A percentile compares a stretch with the other conserved stretches of the same genome.
Conservation (phyloP, 2,113 vertebrate genomes). For the Fulmarus glacialis region DNA sequence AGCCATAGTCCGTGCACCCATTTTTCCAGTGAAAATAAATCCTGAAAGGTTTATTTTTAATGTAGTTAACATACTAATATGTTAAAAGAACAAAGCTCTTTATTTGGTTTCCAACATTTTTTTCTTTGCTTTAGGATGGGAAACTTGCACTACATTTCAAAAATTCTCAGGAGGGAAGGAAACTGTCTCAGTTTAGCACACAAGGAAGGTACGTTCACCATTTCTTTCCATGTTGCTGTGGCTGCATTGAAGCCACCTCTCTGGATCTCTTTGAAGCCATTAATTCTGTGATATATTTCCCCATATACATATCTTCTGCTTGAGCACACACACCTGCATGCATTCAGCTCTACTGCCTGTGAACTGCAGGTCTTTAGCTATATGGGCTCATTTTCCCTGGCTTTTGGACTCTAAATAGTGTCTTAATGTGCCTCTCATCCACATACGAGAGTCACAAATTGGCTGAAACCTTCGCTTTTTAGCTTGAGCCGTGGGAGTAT, state of each 20-base stretch:
- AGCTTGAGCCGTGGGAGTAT: background rate
- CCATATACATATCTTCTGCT: background rate
- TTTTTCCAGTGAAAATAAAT: background rate
- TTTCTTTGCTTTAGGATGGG: background rate
- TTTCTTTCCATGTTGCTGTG: background rate
- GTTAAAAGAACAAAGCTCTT: background rate
- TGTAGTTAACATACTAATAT: background rate
- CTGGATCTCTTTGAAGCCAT: background rate
- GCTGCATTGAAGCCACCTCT: background rate
- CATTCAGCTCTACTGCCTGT: background rate
- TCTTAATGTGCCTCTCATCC: background rate
- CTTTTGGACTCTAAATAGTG: background rate
- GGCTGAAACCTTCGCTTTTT: background rate
- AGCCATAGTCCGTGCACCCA: background rate
- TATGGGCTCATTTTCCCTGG: background rate
- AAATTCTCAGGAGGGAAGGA: background rate
- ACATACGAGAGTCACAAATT: background rate
- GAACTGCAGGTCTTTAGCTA: background rate
- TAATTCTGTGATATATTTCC: background rate
- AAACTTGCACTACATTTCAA: background rate
- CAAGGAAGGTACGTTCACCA: background rate
- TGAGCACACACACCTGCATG: background rate
- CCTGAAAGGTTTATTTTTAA: background rate
- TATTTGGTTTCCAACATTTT: background rate
- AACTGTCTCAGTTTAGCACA: background rate